Evolutionary conservation across 2,888 invertebrate genomes (phyloP).

Genomic region (Rhagonycha fulva): DNA sequence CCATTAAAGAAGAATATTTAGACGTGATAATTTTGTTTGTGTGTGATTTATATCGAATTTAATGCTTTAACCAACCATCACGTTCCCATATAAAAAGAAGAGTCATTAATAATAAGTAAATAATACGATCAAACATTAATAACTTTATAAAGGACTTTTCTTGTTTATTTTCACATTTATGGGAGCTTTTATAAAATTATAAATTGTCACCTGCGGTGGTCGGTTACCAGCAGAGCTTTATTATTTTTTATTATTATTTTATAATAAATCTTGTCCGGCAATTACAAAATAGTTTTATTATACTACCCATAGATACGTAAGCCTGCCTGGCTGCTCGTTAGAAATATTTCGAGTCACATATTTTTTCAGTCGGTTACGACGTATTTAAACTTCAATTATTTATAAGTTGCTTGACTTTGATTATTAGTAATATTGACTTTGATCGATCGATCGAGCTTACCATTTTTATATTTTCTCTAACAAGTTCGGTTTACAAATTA

Average conservation of each 20-base stretch:
- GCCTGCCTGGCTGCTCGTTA: background rate
- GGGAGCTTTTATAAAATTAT: conserved; percentile 43
- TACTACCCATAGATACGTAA: background rate
- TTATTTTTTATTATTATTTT: conserved; percentile 31
- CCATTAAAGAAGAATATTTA: background rate
- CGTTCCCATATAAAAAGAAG: conserved; percentile 9
- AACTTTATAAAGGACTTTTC: conserved; percentile 40
- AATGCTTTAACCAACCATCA: conserved; percentile 12
- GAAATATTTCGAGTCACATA: conserved; percentile 15
- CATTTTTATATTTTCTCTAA: conserved; percentile 45
- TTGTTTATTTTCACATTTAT: conserved; percentile 34
- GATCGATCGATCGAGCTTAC: conserved; percentile 51
- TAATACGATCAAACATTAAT: conserved; percentile 44
- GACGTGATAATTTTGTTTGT: conserved; percentile 18
- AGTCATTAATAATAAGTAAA: conserved; percentile 41
- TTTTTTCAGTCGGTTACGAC: conserved; percentile 17
- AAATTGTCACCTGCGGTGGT: conserved; percentile 46
- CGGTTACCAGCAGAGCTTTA: conserved; percentile 39
- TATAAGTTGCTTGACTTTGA: conserved; percentile 50
- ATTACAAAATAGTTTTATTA: background rate
- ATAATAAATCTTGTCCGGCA: background rate
- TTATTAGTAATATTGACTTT: conserved; percentile 56
- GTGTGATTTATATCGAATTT: conserved; percentile 21
- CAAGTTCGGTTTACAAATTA: conserved; percentile 4
- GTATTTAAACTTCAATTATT: conserved; percentile 35